These are phyloP conservation scores for Petrocephalus sullivani DNA, from an alignment of 2,797 vertebrate species.

Conservation along the genomic window DNA sequence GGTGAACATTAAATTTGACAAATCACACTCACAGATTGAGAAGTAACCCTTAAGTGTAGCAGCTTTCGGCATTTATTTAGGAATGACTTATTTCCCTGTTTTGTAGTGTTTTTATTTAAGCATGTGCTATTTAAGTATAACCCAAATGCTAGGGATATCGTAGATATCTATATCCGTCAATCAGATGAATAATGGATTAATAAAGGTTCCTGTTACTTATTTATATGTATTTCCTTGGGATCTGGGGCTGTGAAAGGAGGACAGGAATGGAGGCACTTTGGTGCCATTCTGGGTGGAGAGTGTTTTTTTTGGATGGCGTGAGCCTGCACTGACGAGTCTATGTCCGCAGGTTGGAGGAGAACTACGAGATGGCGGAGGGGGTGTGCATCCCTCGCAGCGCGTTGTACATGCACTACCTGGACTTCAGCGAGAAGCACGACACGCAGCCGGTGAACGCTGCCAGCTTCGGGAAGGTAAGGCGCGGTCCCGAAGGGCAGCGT, in stretches of 20 bases:
- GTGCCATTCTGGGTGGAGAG: neutral
- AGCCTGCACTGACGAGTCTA: slow-evolving; percentile 10
- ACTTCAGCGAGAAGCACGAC: slow-evolving; percentile 97
- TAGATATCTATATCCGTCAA: neutral
- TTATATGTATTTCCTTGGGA: neutral
- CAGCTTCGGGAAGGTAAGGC: slow-evolving; percentile 93
- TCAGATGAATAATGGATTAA: neutral
- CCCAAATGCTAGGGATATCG: neutral
- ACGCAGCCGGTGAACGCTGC: slow-evolving; percentile 95
- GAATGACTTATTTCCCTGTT: neutral
- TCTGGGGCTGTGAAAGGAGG: neutral
- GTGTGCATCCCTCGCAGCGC: slow-evolving; percentile 96
- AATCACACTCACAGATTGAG: neutral
- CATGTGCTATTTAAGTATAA: neutral
- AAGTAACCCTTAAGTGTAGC: neutral
- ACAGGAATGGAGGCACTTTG: neutral
- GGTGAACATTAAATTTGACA: neutral
- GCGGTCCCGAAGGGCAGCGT: neutral
- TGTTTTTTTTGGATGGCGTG: neutral
- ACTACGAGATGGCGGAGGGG: slow-evolving; percentile 97
- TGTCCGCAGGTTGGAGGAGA: slow-evolving; percentile 86
- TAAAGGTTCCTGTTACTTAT: neutral
- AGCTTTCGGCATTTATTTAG: neutral
- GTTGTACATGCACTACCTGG: slow-evolving; percentile 98
- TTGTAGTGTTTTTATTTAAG: neutral